Evolutionary conservation across 1,140 invertebrate species (phyloP).

Genomic region (Caenorhabditis remanei): DNA sequence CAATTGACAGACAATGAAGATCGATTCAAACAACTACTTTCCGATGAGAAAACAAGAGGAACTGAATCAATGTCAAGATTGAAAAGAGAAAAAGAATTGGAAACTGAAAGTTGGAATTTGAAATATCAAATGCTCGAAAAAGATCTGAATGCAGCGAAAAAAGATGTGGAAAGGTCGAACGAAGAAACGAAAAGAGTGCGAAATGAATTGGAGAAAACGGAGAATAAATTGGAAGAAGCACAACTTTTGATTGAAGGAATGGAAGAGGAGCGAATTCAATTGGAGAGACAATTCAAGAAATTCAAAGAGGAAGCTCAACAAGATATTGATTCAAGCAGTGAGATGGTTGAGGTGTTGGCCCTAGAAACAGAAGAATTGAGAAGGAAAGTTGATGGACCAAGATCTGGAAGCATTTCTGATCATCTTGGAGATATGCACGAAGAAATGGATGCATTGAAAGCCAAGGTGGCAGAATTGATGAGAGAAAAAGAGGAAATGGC

Average conservation of each 20-base stretch:
- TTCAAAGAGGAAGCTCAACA: constrained; percentile 68
- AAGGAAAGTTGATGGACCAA: constrained; percentile 52
- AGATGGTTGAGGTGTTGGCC: constrained; percentile 65
- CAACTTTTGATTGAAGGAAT: constrained; percentile 55
- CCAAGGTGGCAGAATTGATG: constrained; percentile 51
- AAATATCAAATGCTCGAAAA: constrained; percentile 68
- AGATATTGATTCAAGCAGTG: constrained; percentile 66
- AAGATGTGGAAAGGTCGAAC: constrained; percentile 51
- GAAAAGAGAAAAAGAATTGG: constrained; percentile 67
- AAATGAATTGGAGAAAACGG: constrained; percentile 63
- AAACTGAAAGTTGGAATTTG: constrained; percentile 59
- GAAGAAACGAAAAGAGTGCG: constrained; percentile 50
- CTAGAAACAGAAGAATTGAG: constrained; percentile 60
- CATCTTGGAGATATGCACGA: constrained; percentile 67
- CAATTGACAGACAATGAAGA: constrained; percentile 62
- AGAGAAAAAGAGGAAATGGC: constrained; percentile 58
- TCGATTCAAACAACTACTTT: constrained; percentile 61
- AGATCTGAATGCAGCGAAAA: constrained; percentile 50
- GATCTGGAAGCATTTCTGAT: constrained; percentile 67
- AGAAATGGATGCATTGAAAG: constrained; percentile 63
- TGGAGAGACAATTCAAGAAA: constrained; percentile 57
- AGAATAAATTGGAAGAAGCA: constrained; percentile 44
- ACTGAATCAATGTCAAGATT: constrained; percentile 60
- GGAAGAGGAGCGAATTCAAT: constrained; percentile 57
- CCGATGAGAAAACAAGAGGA: constrained; percentile 64